These are phyloP conservation scores for Beroe ovata DNA, from an alignment of 37 sponge, comb jelly and placozoan genomes.

Conservation along the genomic window DNA sequence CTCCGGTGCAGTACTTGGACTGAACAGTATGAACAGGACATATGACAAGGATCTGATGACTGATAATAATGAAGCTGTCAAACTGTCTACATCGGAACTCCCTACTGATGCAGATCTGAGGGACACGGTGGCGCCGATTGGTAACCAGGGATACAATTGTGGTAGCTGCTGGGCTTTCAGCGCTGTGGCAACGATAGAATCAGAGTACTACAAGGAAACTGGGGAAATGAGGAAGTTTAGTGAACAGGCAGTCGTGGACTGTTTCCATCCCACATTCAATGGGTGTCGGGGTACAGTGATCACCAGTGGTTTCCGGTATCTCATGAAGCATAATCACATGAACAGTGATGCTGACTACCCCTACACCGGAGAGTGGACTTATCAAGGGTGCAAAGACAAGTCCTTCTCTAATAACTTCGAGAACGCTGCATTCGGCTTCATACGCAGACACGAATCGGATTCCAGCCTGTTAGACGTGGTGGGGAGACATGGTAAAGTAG, in stretches of 20 bases:
- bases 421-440: background rate
- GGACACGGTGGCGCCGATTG: no score
- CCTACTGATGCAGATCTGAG: no score
- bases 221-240: slow-evolving; percentile 9
- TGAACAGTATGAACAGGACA: no score
- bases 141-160: no score
- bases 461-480: background rate
- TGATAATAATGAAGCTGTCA: no score
- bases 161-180: background rate
- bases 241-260: background rate
- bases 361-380: background rate
- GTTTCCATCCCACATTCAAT: background rate
- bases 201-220: background rate
- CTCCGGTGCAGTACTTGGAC: no score
- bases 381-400: background rate
- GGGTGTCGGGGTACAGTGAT: background rate
- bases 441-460: background rate
- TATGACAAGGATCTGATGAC: no score
- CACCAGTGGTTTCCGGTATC: background rate
- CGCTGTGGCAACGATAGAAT: background rate
- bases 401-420: background rate
- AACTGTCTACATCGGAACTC: no score
- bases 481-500: background rate
- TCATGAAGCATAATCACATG: background rate
- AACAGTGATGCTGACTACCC: background rate